phyloP scores from a whole-genome alignment of 2,888 invertebrate genomes.

The Hipparchia semele region DNA sequence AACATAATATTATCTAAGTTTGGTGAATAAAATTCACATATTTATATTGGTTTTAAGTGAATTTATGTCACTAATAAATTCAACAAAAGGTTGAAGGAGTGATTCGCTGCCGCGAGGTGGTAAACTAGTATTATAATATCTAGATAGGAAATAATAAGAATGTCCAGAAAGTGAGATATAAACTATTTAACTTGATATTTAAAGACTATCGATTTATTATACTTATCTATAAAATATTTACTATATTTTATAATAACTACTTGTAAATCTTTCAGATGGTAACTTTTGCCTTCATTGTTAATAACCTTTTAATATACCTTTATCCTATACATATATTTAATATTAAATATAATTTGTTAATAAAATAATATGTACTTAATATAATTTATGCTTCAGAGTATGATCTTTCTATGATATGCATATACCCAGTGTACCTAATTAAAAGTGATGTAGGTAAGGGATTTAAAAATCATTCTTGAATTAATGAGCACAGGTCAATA shows the following conservation, averaged over 20 bases:
- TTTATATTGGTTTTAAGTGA: neutral
- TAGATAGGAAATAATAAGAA: slow-evolving; percentile 45
- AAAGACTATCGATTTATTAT: slow-evolving; percentile 23
- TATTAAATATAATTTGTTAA: neutral
- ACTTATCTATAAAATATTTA: slow-evolving; percentile 22
- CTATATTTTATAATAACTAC: slow-evolving; percentile 42
- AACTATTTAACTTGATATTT: slow-evolving; percentile 40
- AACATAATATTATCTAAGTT: neutral
- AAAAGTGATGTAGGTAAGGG: slow-evolving; percentile 6
- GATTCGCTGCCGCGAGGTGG: slow-evolving; percentile 10
- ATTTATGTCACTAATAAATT: neutral
- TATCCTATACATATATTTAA: neutral
- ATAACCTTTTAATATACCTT: slow-evolving; percentile 43
- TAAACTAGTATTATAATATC: slow-evolving; percentile 1
- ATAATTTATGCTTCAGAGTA: neutral
- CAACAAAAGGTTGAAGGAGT: slow-evolving; percentile 7
- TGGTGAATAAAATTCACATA: slow-evolving; percentile 5
- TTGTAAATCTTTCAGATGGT: slow-evolving; percentile 55
- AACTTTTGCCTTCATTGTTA: slow-evolving; percentile 54
- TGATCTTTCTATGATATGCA: neutral
- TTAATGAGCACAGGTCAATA: neutral
- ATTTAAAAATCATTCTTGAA: neutral
- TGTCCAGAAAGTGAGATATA: slow-evolving; percentile 62
- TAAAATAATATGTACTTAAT: neutral
- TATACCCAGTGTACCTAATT: neutral